Conservation (phyloP, 2,797 vertebrate genomes). For the Helarctos malayanus region DNA sequence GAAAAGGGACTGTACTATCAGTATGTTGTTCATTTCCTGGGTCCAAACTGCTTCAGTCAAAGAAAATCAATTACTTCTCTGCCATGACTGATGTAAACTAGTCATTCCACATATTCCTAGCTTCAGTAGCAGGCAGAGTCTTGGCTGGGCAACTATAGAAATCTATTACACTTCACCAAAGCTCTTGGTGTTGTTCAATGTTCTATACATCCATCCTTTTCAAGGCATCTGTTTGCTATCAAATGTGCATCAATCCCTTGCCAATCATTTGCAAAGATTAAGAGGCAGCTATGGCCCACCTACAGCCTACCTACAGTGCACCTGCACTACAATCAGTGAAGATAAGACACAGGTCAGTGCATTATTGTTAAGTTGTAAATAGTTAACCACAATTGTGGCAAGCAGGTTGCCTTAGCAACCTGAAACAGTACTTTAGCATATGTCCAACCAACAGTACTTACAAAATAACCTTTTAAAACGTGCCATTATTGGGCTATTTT, state of each 20-base stretch:
- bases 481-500: slow-evolving; percentile 75
- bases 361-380: slow-evolving; percentile 71
- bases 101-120: slow-evolving; percentile 7
- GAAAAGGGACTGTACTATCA: slow-evolving; percentile 74
- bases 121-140: slow-evolving; percentile 43
- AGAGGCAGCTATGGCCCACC: slow-evolving; percentile 63
- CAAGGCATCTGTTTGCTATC: slow-evolving; percentile 55
- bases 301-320: slow-evolving; percentile 5
- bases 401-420: slow-evolving; percentile 76
- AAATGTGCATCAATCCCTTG: slow-evolving; percentile 53
- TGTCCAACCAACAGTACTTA: slow-evolving; percentile 56
- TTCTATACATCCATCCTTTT: slow-evolving; percentile 60
- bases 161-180: slow-evolving; percentile 48
- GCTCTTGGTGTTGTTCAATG: slow-evolving; percentile 65
- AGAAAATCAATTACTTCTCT: slow-evolving; percentile 44
- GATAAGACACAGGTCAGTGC: slow-evolving; percentile 48
- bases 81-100: slow-evolving; percentile 52
- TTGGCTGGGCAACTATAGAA: slow-evolving; percentile 63
- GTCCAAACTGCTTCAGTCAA: slow-evolving; percentile 59
- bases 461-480: slow-evolving; percentile 73
- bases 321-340: slow-evolving; percentile 57
- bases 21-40: slow-evolving; percentile 53
- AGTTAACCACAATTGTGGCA: slow-evolving; percentile 63
- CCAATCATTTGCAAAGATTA: slow-evolving; percentile 79
- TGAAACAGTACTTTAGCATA: slow-evolving; percentile 74